Conservation (phyloP, 2,797 vertebrate genomes). For the Acipenser transmontanus region DNA sequence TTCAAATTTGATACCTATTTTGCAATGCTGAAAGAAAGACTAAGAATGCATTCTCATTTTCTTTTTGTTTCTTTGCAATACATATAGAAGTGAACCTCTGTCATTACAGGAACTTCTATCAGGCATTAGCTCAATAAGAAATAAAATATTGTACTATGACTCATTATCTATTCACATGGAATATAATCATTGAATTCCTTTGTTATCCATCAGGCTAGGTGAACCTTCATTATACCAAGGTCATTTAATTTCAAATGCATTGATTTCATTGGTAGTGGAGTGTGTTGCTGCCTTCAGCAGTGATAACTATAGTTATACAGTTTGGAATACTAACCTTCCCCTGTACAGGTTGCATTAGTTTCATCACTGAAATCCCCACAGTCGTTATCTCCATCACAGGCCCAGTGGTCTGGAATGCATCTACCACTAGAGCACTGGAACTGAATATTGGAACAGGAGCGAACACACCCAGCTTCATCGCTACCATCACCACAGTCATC, state of each 20-base stretch:
- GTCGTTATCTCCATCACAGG: slow-evolving; percentile 92
- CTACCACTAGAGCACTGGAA: slow-evolving; percentile 83
- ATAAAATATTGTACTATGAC: too few species aligned
- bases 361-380: slow-evolving; percentile 95
- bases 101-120: too few species aligned
- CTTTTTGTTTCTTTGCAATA: too few species aligned
- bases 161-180: too few species aligned
- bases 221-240: too few species aligned
- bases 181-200: too few species aligned
- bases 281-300: neutral
- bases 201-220: too few species aligned
- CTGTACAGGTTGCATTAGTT: slow-evolving; percentile 70
- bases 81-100: too few species aligned
- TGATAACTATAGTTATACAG: neutral
- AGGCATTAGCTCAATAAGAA: too few species aligned
- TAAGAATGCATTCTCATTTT: too few species aligned
- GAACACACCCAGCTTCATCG: slow-evolving; percentile 78
- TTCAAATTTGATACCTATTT: slow-evolving; percentile 39
- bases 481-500: slow-evolving; percentile 93
- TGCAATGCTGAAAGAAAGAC: too few species aligned
- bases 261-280: neutral
- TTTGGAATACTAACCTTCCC: slow-evolving; percentile 50
- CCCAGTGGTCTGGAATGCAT: slow-evolving; percentile 88
- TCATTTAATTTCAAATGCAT: too few species aligned
- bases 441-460: slow-evolving; percentile 76